Conservation (phyloP, 2,888 invertebrate species). For the Tuta absoluta region DNA sequence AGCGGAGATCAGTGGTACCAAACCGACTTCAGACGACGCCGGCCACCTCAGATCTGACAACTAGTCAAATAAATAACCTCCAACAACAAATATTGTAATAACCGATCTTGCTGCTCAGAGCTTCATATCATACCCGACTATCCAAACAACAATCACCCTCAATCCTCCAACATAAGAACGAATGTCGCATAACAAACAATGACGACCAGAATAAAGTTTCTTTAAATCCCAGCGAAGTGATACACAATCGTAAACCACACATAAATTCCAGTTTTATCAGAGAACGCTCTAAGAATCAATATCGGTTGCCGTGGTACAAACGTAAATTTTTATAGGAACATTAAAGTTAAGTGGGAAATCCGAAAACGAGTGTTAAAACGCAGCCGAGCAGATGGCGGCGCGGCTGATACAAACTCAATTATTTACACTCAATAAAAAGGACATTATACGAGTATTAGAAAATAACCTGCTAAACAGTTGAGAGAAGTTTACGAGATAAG, state of each 20-base stretch:
- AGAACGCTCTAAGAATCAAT: conserved; percentile 47
- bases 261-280: conserved; percentile 49
- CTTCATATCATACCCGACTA: conserved; percentile 43
- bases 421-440: conserved; percentile 81
- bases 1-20: conserved; percentile 60
- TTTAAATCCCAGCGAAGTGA: conserved; percentile 62
- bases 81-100: conserved; percentile 79
- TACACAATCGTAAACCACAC: conserved; percentile 49
- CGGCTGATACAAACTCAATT: conserved; percentile 78
- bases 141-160: conserved; percentile 54
- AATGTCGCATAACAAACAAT: conserved; percentile 51
- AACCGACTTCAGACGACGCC: conserved; percentile 49
- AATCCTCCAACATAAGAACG: conserved; percentile 49
- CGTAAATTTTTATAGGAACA: conserved; percentile 75
- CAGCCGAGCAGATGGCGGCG: conserved; percentile 71
- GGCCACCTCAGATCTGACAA: conserved; percentile 58
- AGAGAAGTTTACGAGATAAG: conserved; percentile 55
- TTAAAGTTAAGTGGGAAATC: conserved; percentile 81
- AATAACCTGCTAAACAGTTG: conserved; percentile 65
- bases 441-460: conserved; percentile 77
- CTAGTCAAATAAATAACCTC: conserved; percentile 72
- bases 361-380: conserved; percentile 75
- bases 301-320: conserved; percentile 46
- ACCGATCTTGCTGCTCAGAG: conserved; percentile 50
- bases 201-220: conserved; percentile 56